Evolutionary conservation across 2,888 invertebrate species (phyloP).

Genomic region (Hyppa rectilinea): DNA sequence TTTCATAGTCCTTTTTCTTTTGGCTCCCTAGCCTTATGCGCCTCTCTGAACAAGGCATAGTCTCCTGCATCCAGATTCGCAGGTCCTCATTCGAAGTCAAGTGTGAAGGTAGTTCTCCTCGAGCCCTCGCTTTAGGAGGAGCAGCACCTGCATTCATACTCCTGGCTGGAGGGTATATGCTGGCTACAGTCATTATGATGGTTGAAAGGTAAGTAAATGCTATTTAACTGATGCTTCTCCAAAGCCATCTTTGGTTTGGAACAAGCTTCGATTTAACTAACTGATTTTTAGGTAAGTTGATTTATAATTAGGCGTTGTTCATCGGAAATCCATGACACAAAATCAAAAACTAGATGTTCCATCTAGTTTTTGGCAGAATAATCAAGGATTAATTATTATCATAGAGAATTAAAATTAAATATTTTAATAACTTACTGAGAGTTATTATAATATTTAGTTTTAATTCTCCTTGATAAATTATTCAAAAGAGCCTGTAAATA

Average conservation of each 20-base stretch:
- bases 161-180: slow-evolving; percentile 75
- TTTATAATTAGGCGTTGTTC: background rate
- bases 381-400: no score
- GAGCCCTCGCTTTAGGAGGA: slow-evolving; percentile 83
- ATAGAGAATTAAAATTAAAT: no score
- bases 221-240: background rate
- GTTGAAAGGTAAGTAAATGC: slow-evolving; percentile 73
- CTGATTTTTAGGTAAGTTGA: background rate
- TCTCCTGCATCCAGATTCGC: slow-evolving; percentile 75
- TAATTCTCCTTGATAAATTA: background rate
- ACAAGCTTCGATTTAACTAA: background rate
- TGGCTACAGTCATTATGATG: slow-evolving; percentile 75
- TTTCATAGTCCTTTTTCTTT: no score
- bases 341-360: background rate
- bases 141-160: slow-evolving; percentile 86
- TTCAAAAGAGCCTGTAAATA: background rate
- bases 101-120: slow-evolving; percentile 81
- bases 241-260: background rate
- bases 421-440: no score
- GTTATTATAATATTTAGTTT: no score
- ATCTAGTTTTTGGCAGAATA: background rate
- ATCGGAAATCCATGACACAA: background rate
- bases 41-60: slow-evolving; percentile 79
- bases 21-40: no score
- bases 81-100: slow-evolving; percentile 66